phyloP scores from a whole-genome alignment of 2,113 vertebrate species.

The Toxotes chatareus region DNA sequence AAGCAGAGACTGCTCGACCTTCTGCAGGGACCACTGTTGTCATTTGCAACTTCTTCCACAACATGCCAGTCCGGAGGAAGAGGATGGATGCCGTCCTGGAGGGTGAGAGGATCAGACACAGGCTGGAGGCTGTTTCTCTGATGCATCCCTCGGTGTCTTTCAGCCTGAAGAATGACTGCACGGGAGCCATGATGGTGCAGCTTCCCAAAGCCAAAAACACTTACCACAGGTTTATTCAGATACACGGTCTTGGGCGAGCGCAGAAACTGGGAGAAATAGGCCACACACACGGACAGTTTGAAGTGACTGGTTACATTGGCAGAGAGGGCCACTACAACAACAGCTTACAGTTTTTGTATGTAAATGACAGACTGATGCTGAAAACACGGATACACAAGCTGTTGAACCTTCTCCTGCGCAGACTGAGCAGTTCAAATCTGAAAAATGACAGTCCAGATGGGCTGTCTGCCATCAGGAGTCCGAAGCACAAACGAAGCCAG shows the following conservation, averaged over 20 bases:
- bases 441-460: constrained; percentile 76
- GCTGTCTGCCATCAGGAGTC: constrained; percentile 79
- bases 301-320: constrained; percentile 89
- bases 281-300: constrained; percentile 84
- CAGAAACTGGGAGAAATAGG: constrained; percentile 90
- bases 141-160: constrained; percentile 94
- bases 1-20: constrained; percentile 86
- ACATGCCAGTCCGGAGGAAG: constrained; percentile 92
- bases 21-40: constrained; percentile 91
- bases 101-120: constrained; percentile 90
- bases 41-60: constrained; percentile 91
- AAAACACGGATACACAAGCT: constrained; percentile 95
- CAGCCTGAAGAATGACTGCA: constrained; percentile 91
- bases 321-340: constrained; percentile 94
- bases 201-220: constrained; percentile 90
- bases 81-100: constrained; percentile 89
- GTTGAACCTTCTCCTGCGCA: constrained; percentile 90
- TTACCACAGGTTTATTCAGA: constrained; percentile 93
- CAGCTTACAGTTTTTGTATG: constrained; percentile 93
- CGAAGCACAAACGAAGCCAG: constrained; percentile 83
- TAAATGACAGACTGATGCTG: constrained; percentile 91
- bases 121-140: constrained; percentile 90
- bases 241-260: constrained; percentile 87
- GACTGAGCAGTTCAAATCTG: constrained; percentile 85
- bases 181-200: constrained; percentile 91